Base-by-base conservation (phyloP, 1,140 invertebrate genomes). In the Portunus trituberculatus region DNA sequence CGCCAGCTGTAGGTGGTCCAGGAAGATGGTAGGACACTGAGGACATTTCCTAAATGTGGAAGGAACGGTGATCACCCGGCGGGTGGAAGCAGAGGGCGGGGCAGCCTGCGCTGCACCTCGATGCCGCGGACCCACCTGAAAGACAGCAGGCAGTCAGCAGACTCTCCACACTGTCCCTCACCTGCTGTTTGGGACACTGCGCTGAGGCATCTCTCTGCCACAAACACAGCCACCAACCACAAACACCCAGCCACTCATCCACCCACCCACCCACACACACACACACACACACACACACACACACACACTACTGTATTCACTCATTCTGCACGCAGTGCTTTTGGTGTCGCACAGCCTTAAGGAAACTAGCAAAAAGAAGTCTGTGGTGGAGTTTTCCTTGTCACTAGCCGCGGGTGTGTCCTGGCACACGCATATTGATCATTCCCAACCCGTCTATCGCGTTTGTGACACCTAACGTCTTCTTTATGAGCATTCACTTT, bases 31-130 rank as follows among this genome's bases (percentile, higher is more conserved):
- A 12, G 95, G 92, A 87, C 95, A 95, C 46, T 93, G 95, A 1
- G 95, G 95, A 39, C 95, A 95, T 46, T 95, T 95, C 92, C 89
- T 95, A 92, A 95, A 95, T 59, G 92, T 39, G 86, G 95, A 39
- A 10, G 95, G 95, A 28, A 95, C 87, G 25, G 95, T 91, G 32
- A 93, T 83, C 3, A 95, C 67, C 31, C 95, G 95, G 67, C 95
- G 95, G 29, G 92, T 90, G 67, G 88, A 92, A 32, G 91, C n/a
- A 39, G 76, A 92, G 45, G 87, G 59, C 28, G 76, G 59, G 28
- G 39, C 10, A 2, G 28, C 25, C 14, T 39, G 31, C 31, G 4
- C 48, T 20, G 32, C 89, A 25, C 88, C 89, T 29, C 76, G 20
- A 25, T 90, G 87, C 87, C 88, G 32, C 88, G 31, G n/a, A 12